Percentiles rank a stretch among this genome's conserved stretches.
Evolutionary conservation across 2,113 vertebrate species (phyloP).

Genomic region (Erythrocebus patas): DNA sequence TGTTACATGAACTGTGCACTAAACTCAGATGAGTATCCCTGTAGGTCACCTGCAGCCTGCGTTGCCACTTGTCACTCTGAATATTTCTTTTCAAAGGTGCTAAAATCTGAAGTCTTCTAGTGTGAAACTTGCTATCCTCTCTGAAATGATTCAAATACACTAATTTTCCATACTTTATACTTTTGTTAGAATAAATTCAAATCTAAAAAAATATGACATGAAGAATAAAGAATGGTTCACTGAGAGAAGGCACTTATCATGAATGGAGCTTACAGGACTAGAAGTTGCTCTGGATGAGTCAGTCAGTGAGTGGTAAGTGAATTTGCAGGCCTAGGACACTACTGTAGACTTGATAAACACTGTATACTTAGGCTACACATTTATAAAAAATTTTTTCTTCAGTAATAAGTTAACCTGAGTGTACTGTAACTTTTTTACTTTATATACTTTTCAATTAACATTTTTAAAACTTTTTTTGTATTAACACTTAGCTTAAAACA

Average conservation of each 20-base stretch:
- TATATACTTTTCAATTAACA: neutral
- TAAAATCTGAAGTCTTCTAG: constrained; percentile 76
- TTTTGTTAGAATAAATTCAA: constrained; percentile 86
- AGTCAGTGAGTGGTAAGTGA: neutral
- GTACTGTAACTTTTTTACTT: neutral
- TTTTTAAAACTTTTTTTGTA: neutral
- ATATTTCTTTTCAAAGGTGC: constrained; percentile 82
- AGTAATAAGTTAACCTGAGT: neutral
- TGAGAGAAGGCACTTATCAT: neutral
- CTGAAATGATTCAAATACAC: constrained; percentile 74
- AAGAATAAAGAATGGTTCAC: neutral
- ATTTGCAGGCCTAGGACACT: neutral
- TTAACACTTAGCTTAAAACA: neutral
- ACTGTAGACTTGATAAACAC: neutral
- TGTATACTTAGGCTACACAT: neutral
- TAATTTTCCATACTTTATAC: constrained; percentile 82
- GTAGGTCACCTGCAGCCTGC: neutral
- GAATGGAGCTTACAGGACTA: neutral
- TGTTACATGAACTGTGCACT: constrained; percentile 43
- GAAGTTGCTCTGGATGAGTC: neutral
- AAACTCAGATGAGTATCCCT: neutral
- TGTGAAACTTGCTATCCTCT: constrained; percentile 69
- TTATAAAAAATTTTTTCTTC: neutral
- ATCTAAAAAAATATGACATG: constrained; percentile 52
- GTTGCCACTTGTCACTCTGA: constrained; percentile 74